Evolutionary conservation across 2,888 invertebrate species (phyloP).

Genomic region (Rhagonycha lutea): DNA sequence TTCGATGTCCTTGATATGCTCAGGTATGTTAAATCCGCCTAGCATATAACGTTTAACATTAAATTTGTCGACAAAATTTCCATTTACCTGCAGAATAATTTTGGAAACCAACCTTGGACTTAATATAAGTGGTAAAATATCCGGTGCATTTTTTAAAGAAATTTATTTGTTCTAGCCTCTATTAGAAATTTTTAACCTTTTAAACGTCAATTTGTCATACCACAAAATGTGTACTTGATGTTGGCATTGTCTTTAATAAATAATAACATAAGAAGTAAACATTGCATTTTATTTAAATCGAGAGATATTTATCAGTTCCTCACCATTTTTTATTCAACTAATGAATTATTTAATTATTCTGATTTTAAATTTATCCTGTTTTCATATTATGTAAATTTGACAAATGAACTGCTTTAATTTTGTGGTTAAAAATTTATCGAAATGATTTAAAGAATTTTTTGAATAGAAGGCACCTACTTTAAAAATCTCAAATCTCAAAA

Average conservation of each 20-base stretch:
- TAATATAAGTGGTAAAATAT: constrained; percentile 14
- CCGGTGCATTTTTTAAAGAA: constrained; percentile 2
- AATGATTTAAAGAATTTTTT: background rate
- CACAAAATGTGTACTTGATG: background rate
- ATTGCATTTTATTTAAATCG: background rate
- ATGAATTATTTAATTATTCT: background rate
- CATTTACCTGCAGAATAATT: background rate
- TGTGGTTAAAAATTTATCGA: background rate
- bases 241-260: background rate
- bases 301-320: background rate
- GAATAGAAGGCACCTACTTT: background rate
- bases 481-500: constrained; percentile 7
- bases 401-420: background rate
- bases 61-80: background rate
- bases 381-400: background rate
- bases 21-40: background rate
- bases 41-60: background rate
- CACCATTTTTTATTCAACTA: background rate
- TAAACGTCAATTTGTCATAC: background rate
- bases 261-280: background rate
- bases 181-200: background rate
- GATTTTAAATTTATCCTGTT: background rate
- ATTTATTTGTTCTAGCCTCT: background rate
- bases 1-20: background rate
- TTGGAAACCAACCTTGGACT: constrained; percentile 7